Evolutionary conservation across 1,140 invertebrate genomes (phyloP).

Genomic region (Drosophila mojavensis): DNA sequence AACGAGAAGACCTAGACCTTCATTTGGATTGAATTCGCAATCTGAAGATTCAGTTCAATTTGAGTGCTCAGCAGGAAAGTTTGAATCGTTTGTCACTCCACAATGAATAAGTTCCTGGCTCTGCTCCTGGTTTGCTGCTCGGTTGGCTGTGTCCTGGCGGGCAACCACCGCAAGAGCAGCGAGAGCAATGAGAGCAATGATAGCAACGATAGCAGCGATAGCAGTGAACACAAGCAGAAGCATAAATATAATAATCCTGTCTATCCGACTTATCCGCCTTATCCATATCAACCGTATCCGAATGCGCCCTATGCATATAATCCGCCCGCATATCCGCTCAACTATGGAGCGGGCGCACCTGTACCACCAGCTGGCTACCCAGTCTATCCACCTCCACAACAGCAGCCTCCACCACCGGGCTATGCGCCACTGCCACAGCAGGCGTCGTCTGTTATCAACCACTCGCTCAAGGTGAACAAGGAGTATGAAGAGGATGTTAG

Average conservation of each 20-base stretch:
- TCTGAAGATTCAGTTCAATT: constrained; percentile 34
- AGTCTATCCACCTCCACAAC: constrained; percentile 4
- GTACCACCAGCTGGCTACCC: constrained; percentile 7
- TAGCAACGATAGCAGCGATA: constrained; percentile 20
- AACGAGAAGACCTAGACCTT: too few species aligned
- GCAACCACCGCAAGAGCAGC: constrained; percentile 40
- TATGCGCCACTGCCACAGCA: background rate
- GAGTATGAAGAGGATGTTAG: constrained; percentile 59
- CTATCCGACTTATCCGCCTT: constrained; percentile 30
- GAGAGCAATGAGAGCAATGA: constrained; percentile 27
- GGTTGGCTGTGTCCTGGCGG: constrained; percentile 22
- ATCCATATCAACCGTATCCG: constrained; percentile 20
- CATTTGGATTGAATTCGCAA: too few species aligned
- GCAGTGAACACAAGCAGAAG: constrained; percentile 33
- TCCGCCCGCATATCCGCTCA: too few species aligned
- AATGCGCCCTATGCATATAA: constrained; percentile 24
- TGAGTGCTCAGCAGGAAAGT: constrained; percentile 12
- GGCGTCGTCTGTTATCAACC: constrained; percentile 59
- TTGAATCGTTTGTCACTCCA: constrained; percentile 2
- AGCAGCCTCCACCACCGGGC: background rate
- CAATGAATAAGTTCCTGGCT: constrained; percentile 34
- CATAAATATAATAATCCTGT: constrained; percentile 59
- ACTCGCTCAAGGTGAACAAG: constrained; percentile 68
- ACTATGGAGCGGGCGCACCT: background rate
- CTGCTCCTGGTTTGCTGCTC: constrained; percentile 32